phyloP scores from a whole-genome alignment of 2,888 invertebrate genomes.

The Azorinus chamasolen region DNA sequence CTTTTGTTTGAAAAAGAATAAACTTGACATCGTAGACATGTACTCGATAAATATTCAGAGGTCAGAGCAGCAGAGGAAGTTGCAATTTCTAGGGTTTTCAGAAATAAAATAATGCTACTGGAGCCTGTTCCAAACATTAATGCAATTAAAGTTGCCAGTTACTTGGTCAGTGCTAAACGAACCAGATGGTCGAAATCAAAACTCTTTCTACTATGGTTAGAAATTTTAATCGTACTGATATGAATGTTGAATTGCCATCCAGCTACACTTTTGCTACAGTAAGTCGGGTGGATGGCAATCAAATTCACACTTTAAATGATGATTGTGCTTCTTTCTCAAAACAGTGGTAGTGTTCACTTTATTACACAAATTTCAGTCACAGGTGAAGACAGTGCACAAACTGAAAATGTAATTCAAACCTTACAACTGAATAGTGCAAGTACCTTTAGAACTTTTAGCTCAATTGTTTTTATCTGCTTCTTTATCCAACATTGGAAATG shows the following conservation, averaged over 20 bases:
- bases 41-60: too few relatives aligned
- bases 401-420: constrained; percentile 32
- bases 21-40: too few relatives aligned
- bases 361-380: not conserved
- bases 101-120: constrained; percentile 7
- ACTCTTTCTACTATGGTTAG: not conserved
- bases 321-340: not conserved
- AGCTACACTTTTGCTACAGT: constrained; percentile 34
- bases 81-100: constrained; percentile 3
- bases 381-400: too few relatives aligned
- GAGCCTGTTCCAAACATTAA: constrained; percentile 46
- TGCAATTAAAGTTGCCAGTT: constrained; percentile 7
- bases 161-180: constrained; percentile 7
- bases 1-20: too few relatives aligned
- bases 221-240: constrained; percentile 8
- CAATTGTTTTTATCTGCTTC: constrained; percentile 33
- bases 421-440: constrained; percentile 23
- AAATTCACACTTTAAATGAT: constrained; percentile 16
- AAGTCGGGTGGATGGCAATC: constrained; percentile 5
- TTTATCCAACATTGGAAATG: constrained; percentile 26
- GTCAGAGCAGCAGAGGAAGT: too few relatives aligned
- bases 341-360: constrained; percentile 12
- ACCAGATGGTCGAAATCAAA: not conserved
- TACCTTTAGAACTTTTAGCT: constrained; percentile 17
- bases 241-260: constrained; percentile 13